Evolutionary conservation across 2,888 invertebrate species (phyloP), one percentile per base, ranked within the genome.

Genomic region (Aethes cnicana): DNA sequence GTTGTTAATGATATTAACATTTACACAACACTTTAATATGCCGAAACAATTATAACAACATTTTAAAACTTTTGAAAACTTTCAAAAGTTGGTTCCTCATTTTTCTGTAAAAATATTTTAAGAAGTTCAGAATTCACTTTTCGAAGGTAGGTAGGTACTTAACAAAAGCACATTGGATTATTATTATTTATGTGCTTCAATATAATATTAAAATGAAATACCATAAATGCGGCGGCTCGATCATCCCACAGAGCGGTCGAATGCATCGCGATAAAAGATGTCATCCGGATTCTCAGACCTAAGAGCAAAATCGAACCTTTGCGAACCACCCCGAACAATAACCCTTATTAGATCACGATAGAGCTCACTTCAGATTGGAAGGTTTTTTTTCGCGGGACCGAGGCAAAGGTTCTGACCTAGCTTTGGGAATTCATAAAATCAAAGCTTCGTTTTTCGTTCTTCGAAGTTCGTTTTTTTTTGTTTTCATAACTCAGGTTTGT

Each of bases 261-360:
- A 87, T 86, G 83, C 82, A 81, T 84, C 81, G 79, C 78, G 86
- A 88, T 88, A 86, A 86, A 86, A 77, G 83, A 87, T 87, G 86
- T 87, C 87, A 87, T 85, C 84, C 84, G 78, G 81, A 85, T 82
- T 80, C 78, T 73, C 72, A 70, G 76, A 77, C 76, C 71, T 72
- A 73, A 77, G 74, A 67, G 74, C 75, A 61, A 81, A 81, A 79
- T 68, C 74, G 68, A 75, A 70, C 70, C 72, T 73, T 46, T 72
- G 56, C 62, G 59, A 61, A 56, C 60, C 9, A 20, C 12, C 9
- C 55, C 58, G 56, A 49, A 57, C 63, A 56, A 81, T 61, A 74
- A 63, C 47, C 55, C 60, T 61, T 72, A 64, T 64, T 85, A 74
- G 2, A 47, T 49, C 9, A 37, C 11, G 14, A 64, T 71, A 81